phyloP scores from a whole-genome alignment of 2,888 invertebrate species.

The Rotaria macrura region DNA sequence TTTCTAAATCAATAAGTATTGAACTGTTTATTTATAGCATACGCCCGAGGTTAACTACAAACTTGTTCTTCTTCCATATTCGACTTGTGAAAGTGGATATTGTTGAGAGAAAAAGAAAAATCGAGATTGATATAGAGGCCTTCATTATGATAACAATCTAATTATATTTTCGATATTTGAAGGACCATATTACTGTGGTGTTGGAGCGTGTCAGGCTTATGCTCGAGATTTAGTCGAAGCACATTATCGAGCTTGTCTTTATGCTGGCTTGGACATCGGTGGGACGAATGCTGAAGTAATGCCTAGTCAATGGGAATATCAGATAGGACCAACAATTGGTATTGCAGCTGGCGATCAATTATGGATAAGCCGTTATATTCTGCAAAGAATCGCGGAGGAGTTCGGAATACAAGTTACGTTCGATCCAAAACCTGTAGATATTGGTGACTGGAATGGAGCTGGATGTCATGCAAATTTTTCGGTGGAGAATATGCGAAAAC shows the following conservation, averaged over 20 bases:
- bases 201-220: slow-evolving; percentile 23
- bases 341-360: slow-evolving; percentile 57
- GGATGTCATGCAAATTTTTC: slow-evolving; percentile 94
- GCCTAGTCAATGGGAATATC: slow-evolving; percentile 53
- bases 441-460: slow-evolving; percentile 52
- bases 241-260: slow-evolving; percentile 33
- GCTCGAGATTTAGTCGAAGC: slow-evolving; percentile 33
- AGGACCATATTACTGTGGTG: slow-evolving; percentile 33
- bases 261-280: slow-evolving; percentile 30
- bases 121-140: no score
- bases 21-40: no score
- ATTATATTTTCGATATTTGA: no score
- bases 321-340: slow-evolving; percentile 80
- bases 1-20: no score
- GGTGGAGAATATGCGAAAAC: slow-evolving; percentile 74
- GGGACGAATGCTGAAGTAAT: slow-evolving; percentile 34
- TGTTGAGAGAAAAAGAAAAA: no score
- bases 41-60: no score
- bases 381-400: slow-evolving; percentile 53
- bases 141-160: no score
- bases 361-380: slow-evolving; percentile 52
- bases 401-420: slow-evolving; percentile 53
- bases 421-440: slow-evolving; percentile 54
- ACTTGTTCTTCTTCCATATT: no score
- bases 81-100: no score